These are phyloP conservation scores for Drosophila triauraria DNA, from an alignment of 1,140 invertebrate genomes.

Conservation along the genomic window DNA sequence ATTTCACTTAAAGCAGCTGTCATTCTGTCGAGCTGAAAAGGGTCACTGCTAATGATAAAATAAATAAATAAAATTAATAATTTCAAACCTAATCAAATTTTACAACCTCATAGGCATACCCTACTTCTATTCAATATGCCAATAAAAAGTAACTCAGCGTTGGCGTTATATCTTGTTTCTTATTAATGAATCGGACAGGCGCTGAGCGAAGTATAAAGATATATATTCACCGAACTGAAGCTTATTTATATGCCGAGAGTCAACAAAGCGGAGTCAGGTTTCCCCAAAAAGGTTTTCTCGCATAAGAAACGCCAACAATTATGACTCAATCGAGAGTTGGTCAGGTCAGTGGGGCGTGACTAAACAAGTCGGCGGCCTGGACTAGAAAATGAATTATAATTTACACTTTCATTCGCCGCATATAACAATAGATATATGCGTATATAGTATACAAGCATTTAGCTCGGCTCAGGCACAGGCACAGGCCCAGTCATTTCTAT, in stretches of 20 bases:
- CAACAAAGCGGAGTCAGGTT: constrained; percentile 32
- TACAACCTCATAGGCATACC: background rate
- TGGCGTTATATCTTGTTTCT: constrained; percentile 4
- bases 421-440: constrained; percentile 20
- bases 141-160: background rate
- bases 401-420: constrained; percentile 36
- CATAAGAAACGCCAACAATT: constrained; percentile 17
- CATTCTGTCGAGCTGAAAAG: too few species aligned
- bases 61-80: too few species aligned
- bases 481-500: constrained; percentile 31
- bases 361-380: constrained; percentile 31
- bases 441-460: constrained; percentile 15
- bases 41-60: too few species aligned
- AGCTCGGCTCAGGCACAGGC: background rate
- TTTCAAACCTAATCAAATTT: background rate
- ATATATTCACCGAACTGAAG: constrained; percentile 6
- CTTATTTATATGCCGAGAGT: constrained; percentile 12
- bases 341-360: constrained; percentile 46
- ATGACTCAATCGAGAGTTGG: constrained; percentile 48
- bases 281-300: constrained; percentile 35
- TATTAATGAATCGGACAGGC: background rate
- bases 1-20: too few species aligned
- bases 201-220: background rate
- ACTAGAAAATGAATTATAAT: constrained; percentile 41
- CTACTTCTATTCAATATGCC: background rate